Base-by-base conservation (phyloP, 2,888 invertebrate genomes). In the Heliconius ethilla region DNA sequence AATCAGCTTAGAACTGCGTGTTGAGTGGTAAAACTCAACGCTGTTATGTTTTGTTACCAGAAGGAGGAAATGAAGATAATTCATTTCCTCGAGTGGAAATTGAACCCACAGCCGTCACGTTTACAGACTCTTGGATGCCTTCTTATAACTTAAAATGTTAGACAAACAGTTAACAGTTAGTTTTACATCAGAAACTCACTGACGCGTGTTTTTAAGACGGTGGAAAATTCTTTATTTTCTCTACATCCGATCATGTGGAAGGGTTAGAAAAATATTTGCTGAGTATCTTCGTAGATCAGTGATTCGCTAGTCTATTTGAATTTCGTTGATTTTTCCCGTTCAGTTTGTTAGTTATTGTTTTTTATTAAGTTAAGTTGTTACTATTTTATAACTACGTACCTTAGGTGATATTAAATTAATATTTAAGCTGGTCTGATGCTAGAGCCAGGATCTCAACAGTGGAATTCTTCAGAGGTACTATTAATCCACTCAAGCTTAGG, bases 201-300 rank as follows among this genome's bases (percentile, higher is more conserved):
- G 76, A 40, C 66, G 73, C 73, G 69, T 73, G n/a, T 73, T 76
- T 67, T 74, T 25, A 74, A 62, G 67, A 62, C 51, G 45, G 67
- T 66, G 69, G 76, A 67, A 73, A 74, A 79, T 74, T 79, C 76
- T 79, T 76, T 79, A 73, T 75, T 51, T 79, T 70, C 67, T 45
- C 73, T 65, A n/a, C 51, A 65, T 79, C 63, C 77, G 63, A 59
- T 78, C 78, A 70, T 22, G 75, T 78, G 77, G 75, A 78, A 80
- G 78, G 80, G 78, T 77, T 78, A 40, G 33, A 67, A 67, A 78
- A 78, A 78, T 78, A 80, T 77, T 78, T 75, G 73, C 63, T 22
- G 59, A 80, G 33, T 67, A 45, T 75, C 75, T 62, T 76, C 72
- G 75, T 76, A 79, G 70, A 75, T 75, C 66, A 67, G 25, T 51